Base-by-base conservation (phyloP, 2,113 vertebrate genomes). In the Urocolius indicus region DNA sequence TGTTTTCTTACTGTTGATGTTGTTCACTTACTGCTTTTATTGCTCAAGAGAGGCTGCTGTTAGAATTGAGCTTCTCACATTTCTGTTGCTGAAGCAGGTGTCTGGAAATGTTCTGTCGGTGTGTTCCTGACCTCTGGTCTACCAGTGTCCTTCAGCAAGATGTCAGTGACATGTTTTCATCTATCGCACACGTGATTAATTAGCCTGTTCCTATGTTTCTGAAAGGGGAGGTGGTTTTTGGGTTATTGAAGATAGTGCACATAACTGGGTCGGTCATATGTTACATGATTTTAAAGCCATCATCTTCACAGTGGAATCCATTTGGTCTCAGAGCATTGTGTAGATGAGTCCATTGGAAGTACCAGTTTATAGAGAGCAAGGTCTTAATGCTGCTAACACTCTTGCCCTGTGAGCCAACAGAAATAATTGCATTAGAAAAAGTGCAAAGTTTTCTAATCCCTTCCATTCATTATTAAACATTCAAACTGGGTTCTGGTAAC, bases 231-330 rank as follows among this genome's bases (percentile, higher is more conserved):
- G 13, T 66, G n/a, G 62, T 91, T 87, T 87, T 38, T 32, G 43
- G 46, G n/a, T 34, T 72, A 20, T 48, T 76, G 63, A 72, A 90
- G 41, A 49, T 69, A 49, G 0, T 61, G 23, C 17, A 7, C 8
- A 1, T 77, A 57, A 89, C n/a, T 66, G 41, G 5, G 20, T 43
- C 67, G 27, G 32, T 65, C 22, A 5, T 57, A 43, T 85, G 78
- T 82, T 74, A 91, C 21, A 32, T 87, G 20, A 82, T 67, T 93
- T 84, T 87, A 89, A 96, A 89, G 55, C 19, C 32, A 29, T 72
- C 20, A 10, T 41, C n/a, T 52, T 95, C 52, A 36, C 22, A 51
- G 55, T 38, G 48, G 38, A 89, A 87, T 49, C 69, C 26, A 9
- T 71, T 94, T 14, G 17, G 82, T 72, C 8, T 32, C 30, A 29